phyloP scores from a whole-genome alignment of 2,797 vertebrate genomes.

The Zenarchopterus dispar region DNA sequence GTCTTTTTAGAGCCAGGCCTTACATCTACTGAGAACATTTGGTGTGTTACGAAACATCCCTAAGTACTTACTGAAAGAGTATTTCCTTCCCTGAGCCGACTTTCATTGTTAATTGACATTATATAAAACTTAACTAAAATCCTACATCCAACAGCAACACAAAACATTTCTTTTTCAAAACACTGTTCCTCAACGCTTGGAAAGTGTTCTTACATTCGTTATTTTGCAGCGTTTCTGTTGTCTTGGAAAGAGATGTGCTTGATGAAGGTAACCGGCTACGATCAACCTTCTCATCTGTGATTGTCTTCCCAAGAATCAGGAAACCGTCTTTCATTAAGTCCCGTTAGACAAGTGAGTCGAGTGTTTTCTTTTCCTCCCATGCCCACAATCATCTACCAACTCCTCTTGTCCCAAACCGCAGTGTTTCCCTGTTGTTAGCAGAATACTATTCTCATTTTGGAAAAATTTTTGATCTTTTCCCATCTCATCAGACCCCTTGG shows the following conservation, averaged over 20 bases:
- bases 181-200: not conserved
- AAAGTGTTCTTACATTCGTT: too few relatives aligned
- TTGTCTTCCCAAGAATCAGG: not conserved
- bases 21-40: not conserved
- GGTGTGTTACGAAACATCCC: not conserved
- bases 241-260: not conserved
- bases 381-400: not conserved
- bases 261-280: not conserved
- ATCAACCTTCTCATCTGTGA: slow-evolving; percentile 4
- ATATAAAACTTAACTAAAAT: not conserved
- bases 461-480: not conserved
- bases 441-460: not conserved
- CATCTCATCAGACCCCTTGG: not conserved
- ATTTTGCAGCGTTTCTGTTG: too few relatives aligned
- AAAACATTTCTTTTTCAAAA: not conserved
- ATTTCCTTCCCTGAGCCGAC: too few relatives aligned
- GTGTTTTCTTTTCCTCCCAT: too few relatives aligned
- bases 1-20: not conserved
- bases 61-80: too few relatives aligned
- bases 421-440: not conserved
- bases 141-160: not conserved
- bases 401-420: not conserved
- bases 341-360: not conserved
- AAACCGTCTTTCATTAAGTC: not conserved
- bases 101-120: not conserved